Percentiles rank a stretch among this genome's conserved stretches.
Conservation (phyloP, 2,113 vertebrate genomes). For the Myotis lucifugus region DNA sequence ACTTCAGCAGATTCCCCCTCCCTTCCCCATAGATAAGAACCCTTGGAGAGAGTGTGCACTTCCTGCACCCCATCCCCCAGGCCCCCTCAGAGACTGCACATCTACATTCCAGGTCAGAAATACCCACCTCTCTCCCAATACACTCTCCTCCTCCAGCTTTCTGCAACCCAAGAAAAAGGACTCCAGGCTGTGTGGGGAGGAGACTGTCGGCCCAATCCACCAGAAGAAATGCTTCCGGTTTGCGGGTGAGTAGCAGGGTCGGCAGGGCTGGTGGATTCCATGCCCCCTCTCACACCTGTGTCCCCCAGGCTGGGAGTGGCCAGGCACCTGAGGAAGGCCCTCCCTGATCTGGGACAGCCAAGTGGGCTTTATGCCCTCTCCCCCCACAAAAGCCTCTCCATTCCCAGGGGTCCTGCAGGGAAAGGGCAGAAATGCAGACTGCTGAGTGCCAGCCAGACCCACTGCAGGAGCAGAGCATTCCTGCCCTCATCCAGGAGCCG, state of each 20-base stretch:
- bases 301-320: too few species aligned
- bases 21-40: constrained; percentile 48
- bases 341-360: not conserved
- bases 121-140: not conserved
- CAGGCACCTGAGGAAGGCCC: not conserved
- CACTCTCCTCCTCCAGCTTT: not conserved
- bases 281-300: too few species aligned
- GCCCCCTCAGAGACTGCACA: not conserved
- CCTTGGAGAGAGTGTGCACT: not conserved
- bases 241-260: not conserved
- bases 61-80: constrained; percentile 58
- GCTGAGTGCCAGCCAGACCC: not conserved
- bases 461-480: not conserved
- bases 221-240: not conserved
- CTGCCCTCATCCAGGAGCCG: not conserved
- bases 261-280: not conserved
- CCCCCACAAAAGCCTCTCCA: too few species aligned
- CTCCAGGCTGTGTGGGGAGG: not conserved
- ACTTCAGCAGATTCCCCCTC: constrained; percentile 36
- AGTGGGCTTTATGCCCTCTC: not conserved
- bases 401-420: not conserved
- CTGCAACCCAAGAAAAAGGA: not conserved
- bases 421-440: not conserved
- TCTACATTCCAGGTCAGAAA: not conserved
- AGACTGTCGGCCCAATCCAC: not conserved